Percentiles rank a stretch among this genome's conserved stretches.
These are phyloP conservation scores for Tipula helvola DNA, from an alignment of 2,888 invertebrate genomes.

Conservation along the genomic window DNA sequence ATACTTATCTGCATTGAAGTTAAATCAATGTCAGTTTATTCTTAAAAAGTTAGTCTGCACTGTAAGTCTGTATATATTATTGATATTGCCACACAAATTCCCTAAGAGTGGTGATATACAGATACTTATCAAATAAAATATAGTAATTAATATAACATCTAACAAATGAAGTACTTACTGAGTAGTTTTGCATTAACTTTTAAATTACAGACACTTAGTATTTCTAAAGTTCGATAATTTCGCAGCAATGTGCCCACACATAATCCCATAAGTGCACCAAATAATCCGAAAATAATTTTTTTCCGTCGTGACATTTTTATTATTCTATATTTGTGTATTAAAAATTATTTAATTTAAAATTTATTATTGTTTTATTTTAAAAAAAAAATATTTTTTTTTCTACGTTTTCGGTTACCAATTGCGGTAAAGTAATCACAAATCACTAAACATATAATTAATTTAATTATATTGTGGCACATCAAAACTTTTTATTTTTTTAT, in stretches of 20 bases:
- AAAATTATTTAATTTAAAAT: neutral
- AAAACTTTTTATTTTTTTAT: neutral
- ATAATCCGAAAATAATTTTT: constrained; percentile 32
- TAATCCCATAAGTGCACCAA: constrained; percentile 32
- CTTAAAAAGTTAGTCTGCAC: too few relatives aligned
- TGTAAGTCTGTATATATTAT: too few relatives aligned
- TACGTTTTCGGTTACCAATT: neutral
- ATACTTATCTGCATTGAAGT: too few relatives aligned
- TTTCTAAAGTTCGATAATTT: constrained; percentile 33
- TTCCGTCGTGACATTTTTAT: constrained; percentile 30
- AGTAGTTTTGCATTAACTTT: constrained; percentile 24
- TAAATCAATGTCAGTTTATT: too few relatives aligned
- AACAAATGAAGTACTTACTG: constrained; percentile 8
- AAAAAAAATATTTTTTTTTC: neutral
- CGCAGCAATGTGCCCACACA: constrained; percentile 35
- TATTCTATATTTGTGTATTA: constrained; percentile 12
- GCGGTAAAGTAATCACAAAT: neutral
- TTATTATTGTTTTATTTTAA: neutral
- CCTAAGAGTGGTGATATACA: too few relatives aligned
- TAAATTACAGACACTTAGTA: constrained; percentile 31
- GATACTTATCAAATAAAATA: too few relatives aligned
- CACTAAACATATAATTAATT: neutral
- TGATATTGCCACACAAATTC: too few relatives aligned
- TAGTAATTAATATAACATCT: neutral
- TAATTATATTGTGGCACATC: neutral